phyloP scores from a whole-genome alignment of 92 coral and sea anemone genomes.

The Phymanthus crucifer region DNA sequence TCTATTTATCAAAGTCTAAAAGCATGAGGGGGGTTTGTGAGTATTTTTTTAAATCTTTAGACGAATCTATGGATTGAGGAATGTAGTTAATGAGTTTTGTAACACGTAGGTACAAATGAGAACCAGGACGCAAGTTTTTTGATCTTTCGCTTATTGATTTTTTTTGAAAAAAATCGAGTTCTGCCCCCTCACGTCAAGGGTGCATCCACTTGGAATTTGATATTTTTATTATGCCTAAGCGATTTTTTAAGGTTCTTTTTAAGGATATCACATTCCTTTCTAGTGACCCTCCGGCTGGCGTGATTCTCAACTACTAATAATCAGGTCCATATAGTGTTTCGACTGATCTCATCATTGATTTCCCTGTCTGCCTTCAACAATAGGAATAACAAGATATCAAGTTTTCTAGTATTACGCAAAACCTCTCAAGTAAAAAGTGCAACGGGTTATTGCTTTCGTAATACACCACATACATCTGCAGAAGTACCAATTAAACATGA shows the following conservation, averaged over 20 bases:
- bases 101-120: neutral
- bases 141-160: neutral
- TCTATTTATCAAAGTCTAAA: neutral
- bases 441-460: neutral
- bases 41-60: neutral
- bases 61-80: neutral
- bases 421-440: slow-evolving; percentile 8
- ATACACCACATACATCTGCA: neutral
- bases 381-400: slow-evolving; percentile 11
- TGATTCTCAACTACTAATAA: neutral
- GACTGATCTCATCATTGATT: slow-evolving; percentile 5
- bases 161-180: neutral
- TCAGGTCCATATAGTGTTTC: neutral
- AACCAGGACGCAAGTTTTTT: neutral
- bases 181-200: slow-evolving; percentile 7
- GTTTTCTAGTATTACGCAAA: slow-evolving; percentile 9
- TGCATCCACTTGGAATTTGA: slow-evolving; percentile 10
- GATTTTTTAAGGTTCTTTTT: slow-evolving; percentile 1
- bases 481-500: neutral
- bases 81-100: neutral
- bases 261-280: neutral
- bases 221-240: neutral
- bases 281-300: slow-evolving; percentile 3
- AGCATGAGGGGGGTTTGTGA: neutral
- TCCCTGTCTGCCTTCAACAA: slow-evolving; percentile 7